Conservation (phyloP, 2,113 vertebrate genomes). For the Lanius collurio region DNA sequence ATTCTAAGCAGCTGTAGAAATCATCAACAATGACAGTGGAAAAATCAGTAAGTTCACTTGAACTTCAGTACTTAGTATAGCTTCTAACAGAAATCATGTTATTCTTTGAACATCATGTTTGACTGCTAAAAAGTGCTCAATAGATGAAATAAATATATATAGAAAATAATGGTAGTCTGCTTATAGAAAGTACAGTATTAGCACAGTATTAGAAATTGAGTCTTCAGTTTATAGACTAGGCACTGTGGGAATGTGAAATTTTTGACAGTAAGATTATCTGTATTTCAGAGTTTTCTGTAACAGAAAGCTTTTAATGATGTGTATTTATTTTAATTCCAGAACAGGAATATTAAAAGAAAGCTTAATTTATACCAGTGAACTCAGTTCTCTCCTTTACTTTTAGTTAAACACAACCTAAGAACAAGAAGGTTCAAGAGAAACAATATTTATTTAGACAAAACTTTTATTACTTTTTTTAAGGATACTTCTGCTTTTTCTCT, state of each 20-base stretch:
- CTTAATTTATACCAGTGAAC: background rate
- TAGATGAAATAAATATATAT: background rate
- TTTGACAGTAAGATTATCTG: background rate
- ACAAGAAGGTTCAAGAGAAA: background rate
- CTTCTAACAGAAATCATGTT: background rate
- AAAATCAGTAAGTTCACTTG: background rate
- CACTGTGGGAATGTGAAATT: background rate
- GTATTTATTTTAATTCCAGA: background rate
- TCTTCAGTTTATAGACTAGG: background rate
- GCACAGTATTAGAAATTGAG: background rate
- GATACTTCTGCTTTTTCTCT: background rate
- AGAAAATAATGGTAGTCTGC: background rate
- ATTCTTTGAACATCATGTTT: background rate
- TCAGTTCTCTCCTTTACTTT: background rate
- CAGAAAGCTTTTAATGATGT: background rate
- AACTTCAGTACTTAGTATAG: background rate
- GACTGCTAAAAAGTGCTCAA: background rate
- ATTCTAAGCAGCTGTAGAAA: background rate
- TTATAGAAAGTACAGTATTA: background rate
- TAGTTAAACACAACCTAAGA: background rate
- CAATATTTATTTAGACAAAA: background rate
- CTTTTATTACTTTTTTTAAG: background rate
- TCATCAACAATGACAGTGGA: fast-evolving
- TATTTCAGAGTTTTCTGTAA: background rate
- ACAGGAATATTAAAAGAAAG: background rate